Base-by-base conservation (phyloP, 2,113 vertebrate genomes). In the Ranitomeya imitator region DNA sequence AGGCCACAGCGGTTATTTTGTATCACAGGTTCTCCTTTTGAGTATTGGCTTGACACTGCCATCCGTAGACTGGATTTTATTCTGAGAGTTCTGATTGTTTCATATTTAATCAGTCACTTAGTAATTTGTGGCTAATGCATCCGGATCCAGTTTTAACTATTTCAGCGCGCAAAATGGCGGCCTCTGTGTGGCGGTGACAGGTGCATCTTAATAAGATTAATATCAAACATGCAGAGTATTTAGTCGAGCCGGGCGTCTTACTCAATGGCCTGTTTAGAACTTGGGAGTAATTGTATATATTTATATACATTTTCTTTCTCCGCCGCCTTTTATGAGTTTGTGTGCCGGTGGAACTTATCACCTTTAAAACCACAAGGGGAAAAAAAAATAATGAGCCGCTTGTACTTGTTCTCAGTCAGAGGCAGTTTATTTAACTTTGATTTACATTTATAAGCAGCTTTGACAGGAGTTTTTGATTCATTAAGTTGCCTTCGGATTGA, bases 391-490 rank as follows among this genome's bases (percentile, higher is more conserved):
- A 90, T 26, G 63, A 88, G 90, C 86, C 15, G 92, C 85, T 74
- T 91, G 14, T 52, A 37, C 89, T 91, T 91, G 85, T 90, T 87
- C 94, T 92, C 92, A 91, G 92, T 95, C 94, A 95, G 94, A 97
- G 94, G 94, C 93, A 93, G 92, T 96, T 97, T 95, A 95, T 95
- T 97, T 96, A 95, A 97, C 95, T 96, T 96, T 96, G 95, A 94
- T 96, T 95, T 96, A 97, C 96, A 97, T 95, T 96, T 95, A 96
- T 94, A 95, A 99, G 97, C 97, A 98, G 96, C 97, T 96, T 97
- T 92, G 93, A 96, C 95, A 95, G 95, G 95, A 96, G 96, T 94
- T 95, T 55, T 94, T 93, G 92, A 96, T 95, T 96, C 93, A 93
- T 93, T 96, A 95, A 94, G 91, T 95, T 93, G 93, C 94, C 94